Conservation (phyloP, 1,140 invertebrate genomes). For the Tetramorium simillimum region DNA sequence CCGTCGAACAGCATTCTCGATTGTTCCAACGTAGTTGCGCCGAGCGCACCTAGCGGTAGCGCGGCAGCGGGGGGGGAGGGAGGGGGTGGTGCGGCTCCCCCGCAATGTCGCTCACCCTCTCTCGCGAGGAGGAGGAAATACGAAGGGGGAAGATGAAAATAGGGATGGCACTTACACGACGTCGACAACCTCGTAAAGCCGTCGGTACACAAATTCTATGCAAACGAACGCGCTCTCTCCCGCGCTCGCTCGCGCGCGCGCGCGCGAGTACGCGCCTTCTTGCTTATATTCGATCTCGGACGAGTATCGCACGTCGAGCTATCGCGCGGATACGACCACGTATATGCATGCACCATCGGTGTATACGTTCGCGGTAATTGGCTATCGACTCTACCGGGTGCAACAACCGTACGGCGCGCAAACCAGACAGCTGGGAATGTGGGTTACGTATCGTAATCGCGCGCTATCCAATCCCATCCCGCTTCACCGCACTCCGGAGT, state of each 20-base stretch:
- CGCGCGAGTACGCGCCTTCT: conserved; percentile 45
- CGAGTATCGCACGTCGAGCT: conserved; percentile 55
- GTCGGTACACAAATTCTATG: conserved; percentile 64
- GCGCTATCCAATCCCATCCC: conserved; percentile 53
- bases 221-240: conserved; percentile 53
- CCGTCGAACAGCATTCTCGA: conserved; percentile 51
- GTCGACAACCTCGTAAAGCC: conserved; percentile 63
- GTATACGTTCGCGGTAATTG: conserved; percentile 69
- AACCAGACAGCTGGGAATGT: conserved; percentile 58
- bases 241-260: neutral
- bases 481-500: conserved; percentile 35
- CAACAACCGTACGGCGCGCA: conserved; percentile 57
- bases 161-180: conserved; percentile 61
- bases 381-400: conserved; percentile 66
- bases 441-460: conserved; percentile 58
- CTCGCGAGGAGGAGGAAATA: conserved; percentile 41
- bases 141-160: conserved; percentile 56
- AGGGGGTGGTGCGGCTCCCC: neutral
- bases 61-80: neutral
- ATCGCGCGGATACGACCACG: conserved; percentile 47
- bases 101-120: conserved; percentile 1
- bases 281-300: conserved; percentile 61
- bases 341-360: conserved; percentile 29
- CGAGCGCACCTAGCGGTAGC: neutral
- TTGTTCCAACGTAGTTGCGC: conserved; percentile 38